phyloP scores from a whole-genome alignment of 2,888 invertebrate species.

The Torymus aiolomorphi region DNA sequence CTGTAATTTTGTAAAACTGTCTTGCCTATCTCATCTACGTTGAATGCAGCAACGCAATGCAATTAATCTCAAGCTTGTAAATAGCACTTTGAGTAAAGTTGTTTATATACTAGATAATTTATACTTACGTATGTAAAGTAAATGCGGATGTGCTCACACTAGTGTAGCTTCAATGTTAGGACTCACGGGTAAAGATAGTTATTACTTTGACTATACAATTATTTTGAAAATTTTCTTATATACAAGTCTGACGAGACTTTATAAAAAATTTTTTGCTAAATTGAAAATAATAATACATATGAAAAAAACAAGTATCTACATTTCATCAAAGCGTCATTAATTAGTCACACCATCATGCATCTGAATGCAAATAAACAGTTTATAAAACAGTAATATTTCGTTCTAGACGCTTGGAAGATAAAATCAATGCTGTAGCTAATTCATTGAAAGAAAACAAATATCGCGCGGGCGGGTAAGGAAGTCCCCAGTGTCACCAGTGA shows the following conservation, averaged over 20 bases:
- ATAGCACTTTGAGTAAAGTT: no score
- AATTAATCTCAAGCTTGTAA: no score
- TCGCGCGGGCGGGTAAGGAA: conserved; percentile 59
- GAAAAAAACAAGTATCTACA: conserved; percentile 12
- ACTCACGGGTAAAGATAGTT: no score
- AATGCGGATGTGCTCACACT: no score
- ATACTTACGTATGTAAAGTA: no score
- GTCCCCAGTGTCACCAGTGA: conserved; percentile 54
- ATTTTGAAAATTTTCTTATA: no score
- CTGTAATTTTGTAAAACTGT: conserved; percentile 1
- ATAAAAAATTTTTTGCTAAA: background rate
- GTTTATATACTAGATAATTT: no score
- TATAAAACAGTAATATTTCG: conserved; percentile 51
- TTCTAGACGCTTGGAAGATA: conserved; percentile 60
- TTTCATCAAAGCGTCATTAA: conserved; percentile 46
- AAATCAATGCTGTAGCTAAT: conserved; percentile 59
- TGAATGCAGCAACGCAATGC: no score
- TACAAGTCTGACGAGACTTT: no score
- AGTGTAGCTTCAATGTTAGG: no score
- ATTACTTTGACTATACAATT: no score
- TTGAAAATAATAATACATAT: conserved; percentile 51
- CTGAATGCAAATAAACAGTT: conserved; percentile 21
- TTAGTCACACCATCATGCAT: conserved; percentile 33
- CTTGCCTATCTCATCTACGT: no score
- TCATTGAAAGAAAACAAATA: conserved; percentile 59